phyloP scores from a whole-genome alignment of 1,140 invertebrate species.

The Heliconius himera region DNA sequence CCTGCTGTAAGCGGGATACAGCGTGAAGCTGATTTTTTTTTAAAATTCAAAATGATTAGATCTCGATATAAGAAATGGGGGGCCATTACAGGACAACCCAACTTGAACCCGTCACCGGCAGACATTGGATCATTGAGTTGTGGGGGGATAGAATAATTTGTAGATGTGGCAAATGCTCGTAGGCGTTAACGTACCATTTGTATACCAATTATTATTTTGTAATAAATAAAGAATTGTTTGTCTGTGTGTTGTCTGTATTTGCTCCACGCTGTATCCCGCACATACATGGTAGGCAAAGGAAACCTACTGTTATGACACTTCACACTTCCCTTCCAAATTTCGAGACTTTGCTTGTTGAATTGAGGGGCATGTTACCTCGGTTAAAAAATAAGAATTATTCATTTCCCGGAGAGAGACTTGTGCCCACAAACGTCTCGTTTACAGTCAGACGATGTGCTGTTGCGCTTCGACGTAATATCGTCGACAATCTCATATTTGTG shows the following conservation, averaged over 20 bases:
- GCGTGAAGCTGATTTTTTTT: not conserved
- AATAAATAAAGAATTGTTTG: not conserved
- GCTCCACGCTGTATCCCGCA: not conserved
- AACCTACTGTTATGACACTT: not conserved
- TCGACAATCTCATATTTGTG: too few species aligned
- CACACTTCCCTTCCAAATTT: too few species aligned
- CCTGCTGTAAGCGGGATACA: not conserved
- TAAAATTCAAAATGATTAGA: not conserved
- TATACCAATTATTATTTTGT: not conserved
- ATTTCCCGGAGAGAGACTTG: too few species aligned
- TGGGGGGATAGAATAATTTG: constrained; percentile 2
- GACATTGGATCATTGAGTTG: not conserved
- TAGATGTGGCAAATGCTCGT: not conserved
- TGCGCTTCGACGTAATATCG: too few species aligned
- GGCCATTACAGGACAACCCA: not conserved
- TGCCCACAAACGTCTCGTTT: too few species aligned
- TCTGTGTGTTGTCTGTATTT: not conserved
- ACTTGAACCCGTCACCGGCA: not conserved
- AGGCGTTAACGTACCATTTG: not conserved
- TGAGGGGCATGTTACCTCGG: too few species aligned
- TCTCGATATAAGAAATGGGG: not conserved
- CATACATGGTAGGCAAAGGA: not conserved
- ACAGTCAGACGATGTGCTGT: too few species aligned
- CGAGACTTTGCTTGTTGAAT: too few species aligned
- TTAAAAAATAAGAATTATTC: too few species aligned